Evolutionary conservation across 2,888 invertebrate genomes (phyloP).

Genomic region (Hypselothyrea guttata): DNA sequence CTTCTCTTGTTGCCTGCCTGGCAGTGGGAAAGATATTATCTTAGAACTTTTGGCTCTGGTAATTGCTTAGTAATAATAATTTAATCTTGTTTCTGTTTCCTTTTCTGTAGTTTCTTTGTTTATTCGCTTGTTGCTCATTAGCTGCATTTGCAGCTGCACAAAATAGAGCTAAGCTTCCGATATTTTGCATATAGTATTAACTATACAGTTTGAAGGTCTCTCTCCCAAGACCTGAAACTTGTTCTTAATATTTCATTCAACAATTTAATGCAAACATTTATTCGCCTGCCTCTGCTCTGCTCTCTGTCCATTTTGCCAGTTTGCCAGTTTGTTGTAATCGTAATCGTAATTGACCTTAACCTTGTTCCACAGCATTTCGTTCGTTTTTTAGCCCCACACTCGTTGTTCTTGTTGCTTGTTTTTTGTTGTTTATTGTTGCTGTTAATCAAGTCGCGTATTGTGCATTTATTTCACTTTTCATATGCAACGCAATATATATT

Average conservation of each 20-base stretch:
- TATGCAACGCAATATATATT: not conserved
- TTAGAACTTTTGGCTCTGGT: constrained; percentile 41
- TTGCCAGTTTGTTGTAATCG: constrained; percentile 32
- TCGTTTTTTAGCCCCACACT: too few species aligned
- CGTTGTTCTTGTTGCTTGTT: constrained; percentile 24
- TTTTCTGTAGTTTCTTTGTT: constrained; percentile 5
- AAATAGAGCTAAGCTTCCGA: constrained; percentile 2
- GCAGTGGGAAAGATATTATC: constrained; percentile 53
- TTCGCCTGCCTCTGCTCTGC: too few species aligned
- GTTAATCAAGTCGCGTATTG: not conserved
- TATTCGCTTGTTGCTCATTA: constrained; percentile 41
- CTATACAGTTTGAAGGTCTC: constrained; percentile 2
- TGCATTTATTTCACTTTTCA: not conserved
- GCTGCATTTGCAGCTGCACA: constrained; percentile 53
- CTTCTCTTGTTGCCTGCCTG: constrained; percentile 47
- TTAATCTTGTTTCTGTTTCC: constrained; percentile 17
- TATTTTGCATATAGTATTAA: not conserved
- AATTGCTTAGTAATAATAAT: constrained; percentile 52
- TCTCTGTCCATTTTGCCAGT: constrained; percentile 32
- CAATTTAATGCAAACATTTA: constrained; percentile 55
- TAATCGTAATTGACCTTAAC: constrained; percentile 73
- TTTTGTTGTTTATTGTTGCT: not conserved
- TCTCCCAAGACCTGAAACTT: constrained; percentile 43
- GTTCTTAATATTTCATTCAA: constrained; percentile 67
- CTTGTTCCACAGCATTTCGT: constrained; percentile 54